phyloP scores from a whole-genome alignment of 2,113 vertebrate species.

The Ptychochromis oligacanthus region DNA sequence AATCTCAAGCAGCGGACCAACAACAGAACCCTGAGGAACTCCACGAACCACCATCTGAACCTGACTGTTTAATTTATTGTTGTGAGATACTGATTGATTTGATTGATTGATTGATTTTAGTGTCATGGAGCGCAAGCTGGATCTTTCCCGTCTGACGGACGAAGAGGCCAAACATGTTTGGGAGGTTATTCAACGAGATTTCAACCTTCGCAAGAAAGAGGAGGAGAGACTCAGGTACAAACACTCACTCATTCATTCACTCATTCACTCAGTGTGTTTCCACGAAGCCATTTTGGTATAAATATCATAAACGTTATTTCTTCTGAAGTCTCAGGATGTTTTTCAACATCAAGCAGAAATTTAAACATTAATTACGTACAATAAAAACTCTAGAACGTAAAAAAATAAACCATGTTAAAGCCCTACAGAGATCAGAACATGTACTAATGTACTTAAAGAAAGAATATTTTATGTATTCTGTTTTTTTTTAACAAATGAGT shows the following conservation, averaged over 20 bases:
- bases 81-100: neutral
- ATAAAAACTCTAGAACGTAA: too few species aligned
- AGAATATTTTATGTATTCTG: too few species aligned
- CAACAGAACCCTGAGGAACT: neutral
- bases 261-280: too few species aligned
- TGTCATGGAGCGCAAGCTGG: slow-evolving; percentile 89
- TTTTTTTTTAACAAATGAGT: too few species aligned
- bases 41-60: neutral
- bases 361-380: too few species aligned
- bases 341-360: neutral
- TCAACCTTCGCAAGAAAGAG: slow-evolving; percentile 89
- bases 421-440: too few species aligned
- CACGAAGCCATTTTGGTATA: neutral
- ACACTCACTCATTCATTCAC: neutral
- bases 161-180: slow-evolving; percentile 94
- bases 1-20: neutral
- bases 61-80: neutral
- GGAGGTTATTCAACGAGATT: slow-evolving; percentile 93
- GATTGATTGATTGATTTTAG: slow-evolving; percentile 17
- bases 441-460: too few species aligned
- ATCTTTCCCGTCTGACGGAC: slow-evolving; percentile 90
- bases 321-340: neutral
- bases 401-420: too few species aligned
- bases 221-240: slow-evolving; percentile 89
- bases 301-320: neutral